phyloP scores from a whole-genome alignment of 2,113 vertebrate species.

The Chloroceryle aenea region DNA sequence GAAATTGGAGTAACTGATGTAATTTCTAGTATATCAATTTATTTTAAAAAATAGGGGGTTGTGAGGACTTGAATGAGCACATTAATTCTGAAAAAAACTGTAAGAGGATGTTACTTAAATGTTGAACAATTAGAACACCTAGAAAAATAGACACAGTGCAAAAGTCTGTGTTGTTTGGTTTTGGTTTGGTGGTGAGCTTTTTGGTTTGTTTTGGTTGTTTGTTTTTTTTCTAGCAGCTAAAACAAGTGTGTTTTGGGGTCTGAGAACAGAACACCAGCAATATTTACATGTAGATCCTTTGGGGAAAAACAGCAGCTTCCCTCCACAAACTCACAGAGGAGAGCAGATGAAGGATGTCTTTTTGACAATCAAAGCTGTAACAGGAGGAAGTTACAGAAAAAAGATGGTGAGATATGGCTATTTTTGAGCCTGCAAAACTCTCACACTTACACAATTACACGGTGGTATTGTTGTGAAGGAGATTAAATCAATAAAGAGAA shows the following conservation, averaged over 20 bases:
- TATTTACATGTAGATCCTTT: neutral
- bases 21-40: neutral
- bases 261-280: neutral
- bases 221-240: neutral
- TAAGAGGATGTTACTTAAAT: neutral
- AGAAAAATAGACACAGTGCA: neutral
- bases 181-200: neutral
- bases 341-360: neutral
- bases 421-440: conserved; percentile 6
- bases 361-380: conserved; percentile 22
- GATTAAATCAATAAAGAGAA: conserved; percentile 43
- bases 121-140: neutral
- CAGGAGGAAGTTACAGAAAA: neutral
- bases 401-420: neutral
- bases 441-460: conserved; percentile 12
- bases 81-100: neutral
- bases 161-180: neutral
- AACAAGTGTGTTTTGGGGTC: neutral
- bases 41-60: neutral
- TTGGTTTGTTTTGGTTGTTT: neutral
- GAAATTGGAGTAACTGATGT: neutral
- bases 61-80: neutral
- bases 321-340: neutral
- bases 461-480: conserved; percentile 4
- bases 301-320: neutral